A percentile compares a stretch with the other conserved stretches of the same genome.
Evolutionary conservation across 1,140 invertebrate genomes (phyloP).

Genomic region (Sycobia sp.): DNA sequence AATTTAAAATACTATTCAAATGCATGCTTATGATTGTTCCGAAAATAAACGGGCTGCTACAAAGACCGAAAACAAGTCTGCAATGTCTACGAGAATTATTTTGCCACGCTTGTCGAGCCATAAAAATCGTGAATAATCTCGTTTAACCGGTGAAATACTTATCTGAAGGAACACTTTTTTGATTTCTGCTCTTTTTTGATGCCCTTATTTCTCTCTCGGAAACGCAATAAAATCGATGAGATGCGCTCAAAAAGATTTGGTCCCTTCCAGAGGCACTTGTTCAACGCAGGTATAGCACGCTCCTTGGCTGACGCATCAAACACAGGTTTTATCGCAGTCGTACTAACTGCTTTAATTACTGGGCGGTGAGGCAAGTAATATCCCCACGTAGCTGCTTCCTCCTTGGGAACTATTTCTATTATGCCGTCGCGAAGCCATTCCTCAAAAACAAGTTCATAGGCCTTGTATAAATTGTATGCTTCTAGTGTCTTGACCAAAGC

Average conservation of each 20-base stretch:
- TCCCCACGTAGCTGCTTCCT: not conserved
- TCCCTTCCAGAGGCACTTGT: constrained; percentile 50
- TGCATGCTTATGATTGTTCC: not conserved
- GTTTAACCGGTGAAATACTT: not conserved
- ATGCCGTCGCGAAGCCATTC: too few relatives aligned
- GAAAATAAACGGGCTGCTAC: not conserved
- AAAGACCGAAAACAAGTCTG: constrained; percentile 37
- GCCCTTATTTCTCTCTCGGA: not conserved
- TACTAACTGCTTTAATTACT: constrained; percentile 26
- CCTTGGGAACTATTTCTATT: not conserved
- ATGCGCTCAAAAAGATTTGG: not conserved
- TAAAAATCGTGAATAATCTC: too few relatives aligned
- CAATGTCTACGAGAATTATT: constrained; percentile 22
- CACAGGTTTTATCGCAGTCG: constrained; percentile 34
- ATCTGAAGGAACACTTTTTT: constrained; percentile 7
- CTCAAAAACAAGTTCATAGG: too few relatives aligned
- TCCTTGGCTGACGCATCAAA: constrained; percentile 35
- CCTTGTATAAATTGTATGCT: too few relatives aligned
- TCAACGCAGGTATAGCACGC: constrained; percentile 41
- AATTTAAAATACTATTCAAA: not conserved
- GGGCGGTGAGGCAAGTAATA: too few relatives aligned
- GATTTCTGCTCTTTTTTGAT: not conserved
- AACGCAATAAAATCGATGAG: not conserved
- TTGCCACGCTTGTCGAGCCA: not conserved
- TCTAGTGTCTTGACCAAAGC: too few relatives aligned